Conservation (phyloP, 1,140 invertebrate genomes). For the Aporrectodea caliginosa region DNA sequence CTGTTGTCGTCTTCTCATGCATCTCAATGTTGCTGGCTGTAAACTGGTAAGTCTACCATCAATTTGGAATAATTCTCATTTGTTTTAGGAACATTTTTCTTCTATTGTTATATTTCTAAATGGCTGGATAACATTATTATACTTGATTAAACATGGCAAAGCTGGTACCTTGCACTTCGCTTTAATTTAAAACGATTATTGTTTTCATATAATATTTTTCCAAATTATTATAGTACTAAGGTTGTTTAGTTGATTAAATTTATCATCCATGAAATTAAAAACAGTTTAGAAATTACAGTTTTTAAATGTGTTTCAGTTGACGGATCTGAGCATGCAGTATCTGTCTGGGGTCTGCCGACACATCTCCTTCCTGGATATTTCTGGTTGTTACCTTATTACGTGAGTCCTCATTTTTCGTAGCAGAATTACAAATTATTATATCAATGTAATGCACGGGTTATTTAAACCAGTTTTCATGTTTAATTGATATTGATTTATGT, state of each 20-base stretch:
- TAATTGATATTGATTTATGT: too few relatives aligned
- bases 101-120: not conserved
- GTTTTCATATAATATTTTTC: not conserved
- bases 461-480: too few relatives aligned
- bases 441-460: too few relatives aligned
- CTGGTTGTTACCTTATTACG: constrained; percentile 53
- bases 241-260: not conserved
- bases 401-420: constrained; percentile 37
- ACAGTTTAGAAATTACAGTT: not conserved
- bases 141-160: not conserved
- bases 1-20: constrained; percentile 53
- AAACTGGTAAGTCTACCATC: constrained; percentile 53
- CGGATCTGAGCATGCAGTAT: constrained; percentile 56
- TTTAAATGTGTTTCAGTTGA: constrained; percentile 40
- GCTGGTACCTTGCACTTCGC: not conserved
- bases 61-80: not conserved
- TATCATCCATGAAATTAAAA: not conserved
- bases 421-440: too few relatives aligned
- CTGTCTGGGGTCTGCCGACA: constrained; percentile 56
- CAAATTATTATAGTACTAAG: not conserved
- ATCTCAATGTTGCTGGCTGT: constrained; percentile 52
- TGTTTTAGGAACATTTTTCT: not conserved
- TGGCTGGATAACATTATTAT: too few relatives aligned
- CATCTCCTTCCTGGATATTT: constrained; percentile 49
- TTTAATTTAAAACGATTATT: not conserved